Percentiles rank a stretch among this genome's conserved stretches.
Evolutionary conservation across 2,888 invertebrate species (phyloP).

Genomic region (Orchesella flavescens): DNA sequence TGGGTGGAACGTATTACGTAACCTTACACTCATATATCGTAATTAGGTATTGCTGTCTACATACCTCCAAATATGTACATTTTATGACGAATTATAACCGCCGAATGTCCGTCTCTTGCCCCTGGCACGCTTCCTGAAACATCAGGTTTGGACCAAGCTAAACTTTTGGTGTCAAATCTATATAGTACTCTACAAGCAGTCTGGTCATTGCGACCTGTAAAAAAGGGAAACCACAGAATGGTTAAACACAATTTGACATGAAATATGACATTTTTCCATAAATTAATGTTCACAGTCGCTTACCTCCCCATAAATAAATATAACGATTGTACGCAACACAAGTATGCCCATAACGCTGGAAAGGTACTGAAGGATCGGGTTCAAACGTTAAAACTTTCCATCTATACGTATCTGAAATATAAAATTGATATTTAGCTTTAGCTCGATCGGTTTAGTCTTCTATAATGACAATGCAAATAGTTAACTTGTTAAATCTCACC

Average conservation of each 20-base stretch:
- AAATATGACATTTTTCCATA: neutral
- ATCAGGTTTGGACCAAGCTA: constrained; percentile 81
- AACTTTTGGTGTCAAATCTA: constrained; percentile 79
- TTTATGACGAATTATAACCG: constrained; percentile 79
- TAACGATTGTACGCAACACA: constrained; percentile 85
- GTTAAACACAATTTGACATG: neutral
- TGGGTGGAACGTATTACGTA: no score
- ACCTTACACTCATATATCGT: no score
- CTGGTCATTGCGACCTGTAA: constrained; percentile 82
- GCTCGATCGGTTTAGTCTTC: neutral
- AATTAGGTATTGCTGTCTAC: no score
- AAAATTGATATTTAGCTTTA: constrained; percentile 8
- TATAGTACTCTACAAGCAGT: constrained; percentile 86
- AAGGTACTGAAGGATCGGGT: constrained; percentile 78
- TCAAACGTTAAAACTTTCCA: constrained; percentile 76
- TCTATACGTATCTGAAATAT: constrained; percentile 74
- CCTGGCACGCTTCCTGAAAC: constrained; percentile 84
- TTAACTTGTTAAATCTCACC: constrained; percentile 74
- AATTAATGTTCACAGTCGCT: neutral
- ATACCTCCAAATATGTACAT: constrained; percentile 66
- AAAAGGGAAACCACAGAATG: neutral
- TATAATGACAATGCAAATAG: no score
- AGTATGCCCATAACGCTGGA: constrained; percentile 94
- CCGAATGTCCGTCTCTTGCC: constrained; percentile 93
- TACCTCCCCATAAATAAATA: constrained; percentile 92